Evolutionary conservation across 2,113 vertebrate genomes (phyloP), one percentile per base, ranked within the genome.

Genomic region (Ptychochromis oligacanthus): DNA sequence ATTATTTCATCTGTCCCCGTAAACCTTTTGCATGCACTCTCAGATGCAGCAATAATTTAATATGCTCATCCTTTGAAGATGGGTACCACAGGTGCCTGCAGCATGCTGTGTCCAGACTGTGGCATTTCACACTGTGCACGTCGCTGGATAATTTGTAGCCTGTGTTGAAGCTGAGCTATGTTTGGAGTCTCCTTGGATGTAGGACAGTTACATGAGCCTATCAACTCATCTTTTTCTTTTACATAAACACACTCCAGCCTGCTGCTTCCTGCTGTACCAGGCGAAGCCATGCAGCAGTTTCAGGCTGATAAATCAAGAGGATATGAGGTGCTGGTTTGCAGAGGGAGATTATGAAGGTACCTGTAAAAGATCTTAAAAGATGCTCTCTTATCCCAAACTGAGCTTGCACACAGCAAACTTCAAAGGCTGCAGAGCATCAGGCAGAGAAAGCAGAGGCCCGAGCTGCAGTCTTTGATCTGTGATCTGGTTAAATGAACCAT

Each of bases 401-500:
- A 82, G 46, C 4, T 61, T 67, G 77, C 61, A 34, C 67, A 8
- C 67, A 7, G 49, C 9, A 22, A 24, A 81, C 89, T 64, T 87
- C 83, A 91, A 88, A 89, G 77, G 17, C 36, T 26, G 75, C 5
- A 14, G 40, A 80, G 81, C 70, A 81, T 28, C 79, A 85, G 84
- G 38, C 74, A 31, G 59, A 3, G 70, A 75, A 49, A 78, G 34
- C 70, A 6, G 67, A 54, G 26, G 67, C 46, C 46, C 5, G 67
- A 72, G 70, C 79, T 31, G 38, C 64, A 11, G 5, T 20, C 46
- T 91, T 81, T 90, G 70, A 88, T 89, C 77, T 79, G 52, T 72
- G 61, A 80, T 74, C 58, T 81, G 89, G 62, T 81, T 87, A 60
- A 92, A 83, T 64, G n/a, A 80, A 81, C 13, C 84, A 55, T 77